These are phyloP conservation scores for Oithona nana DNA, from an alignment of 2,888 invertebrate species.

Conservation along the genomic window DNA sequence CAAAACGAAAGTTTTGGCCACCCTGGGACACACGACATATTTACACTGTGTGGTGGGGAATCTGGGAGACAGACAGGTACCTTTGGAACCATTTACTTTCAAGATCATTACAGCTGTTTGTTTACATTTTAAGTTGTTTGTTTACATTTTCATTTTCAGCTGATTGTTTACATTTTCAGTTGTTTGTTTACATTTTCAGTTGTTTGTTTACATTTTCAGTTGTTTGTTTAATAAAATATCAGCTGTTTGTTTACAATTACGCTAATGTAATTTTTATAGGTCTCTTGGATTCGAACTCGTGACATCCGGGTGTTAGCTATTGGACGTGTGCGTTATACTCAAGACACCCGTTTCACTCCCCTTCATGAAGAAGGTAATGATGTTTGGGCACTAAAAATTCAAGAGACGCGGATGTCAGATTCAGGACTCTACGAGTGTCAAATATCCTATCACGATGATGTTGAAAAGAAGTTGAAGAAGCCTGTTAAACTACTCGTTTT, in stretches of 20 bases:
- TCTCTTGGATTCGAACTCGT: conserved; percentile 1
- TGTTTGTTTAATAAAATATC: no score
- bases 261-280: conserved; percentile 1
- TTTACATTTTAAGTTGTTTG: no score
- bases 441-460: conserved; percentile 20
- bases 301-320: conserved; percentile 2
- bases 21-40: conserved; percentile 2
- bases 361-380: conserved; percentile 10
- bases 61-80: conserved; percentile 7
- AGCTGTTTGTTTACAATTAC: no score
- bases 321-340: neutral
- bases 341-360: conserved; percentile 4
- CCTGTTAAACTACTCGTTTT: conserved; percentile 7
- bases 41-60: conserved; percentile 7
- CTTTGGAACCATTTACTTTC: neutral
- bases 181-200: no score
- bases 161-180: no score
- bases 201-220: no score
- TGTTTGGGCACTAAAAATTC: conserved; percentile 13
- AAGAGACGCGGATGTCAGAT: conserved; percentile 19
- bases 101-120: neutral
- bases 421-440: conserved; percentile 26
- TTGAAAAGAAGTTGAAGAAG: conserved; percentile 12
- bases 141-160: no score
- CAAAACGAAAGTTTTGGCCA: neutral